These are phyloP conservation scores for Nansenia antarctica DNA, from an alignment of 2,113 vertebrate genomes.

Conservation along the genomic window DNA sequence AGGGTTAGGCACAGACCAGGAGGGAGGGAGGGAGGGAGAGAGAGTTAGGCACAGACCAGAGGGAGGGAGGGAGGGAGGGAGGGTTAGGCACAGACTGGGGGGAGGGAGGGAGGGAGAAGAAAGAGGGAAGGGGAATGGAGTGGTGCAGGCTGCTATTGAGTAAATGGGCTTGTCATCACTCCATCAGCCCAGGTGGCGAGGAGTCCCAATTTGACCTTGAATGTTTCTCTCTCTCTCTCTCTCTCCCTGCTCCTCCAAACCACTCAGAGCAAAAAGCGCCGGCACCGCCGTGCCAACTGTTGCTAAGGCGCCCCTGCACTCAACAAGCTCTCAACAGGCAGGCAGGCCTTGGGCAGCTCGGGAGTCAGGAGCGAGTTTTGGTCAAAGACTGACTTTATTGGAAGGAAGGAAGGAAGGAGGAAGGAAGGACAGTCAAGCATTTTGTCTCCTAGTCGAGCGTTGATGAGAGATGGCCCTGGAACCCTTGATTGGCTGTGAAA, in stretches of 20 bases:
- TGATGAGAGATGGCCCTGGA: neutral
- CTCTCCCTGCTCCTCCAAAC: neutral
- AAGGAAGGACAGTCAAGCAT: neutral
- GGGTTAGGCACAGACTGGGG: neutral
- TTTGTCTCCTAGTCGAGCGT: neutral
- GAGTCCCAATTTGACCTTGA: constrained; percentile 27
- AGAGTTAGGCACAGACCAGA: neutral
- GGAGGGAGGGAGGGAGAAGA: neutral
- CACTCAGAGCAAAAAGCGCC: neutral
- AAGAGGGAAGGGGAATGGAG: constrained; percentile 1
- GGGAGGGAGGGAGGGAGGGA: neutral
- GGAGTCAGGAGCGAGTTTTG: neutral
- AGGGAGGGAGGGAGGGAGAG: neutral
- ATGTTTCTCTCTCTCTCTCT: neutral
- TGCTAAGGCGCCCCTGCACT: constrained; percentile 20
- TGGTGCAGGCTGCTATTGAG: constrained; percentile 33
- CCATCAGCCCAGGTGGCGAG: constrained; percentile 32
- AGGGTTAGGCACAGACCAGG: neutral
- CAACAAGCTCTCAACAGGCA: too few relatives aligned
- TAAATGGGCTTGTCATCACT: constrained; percentile 53
- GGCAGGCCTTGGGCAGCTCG: neutral
- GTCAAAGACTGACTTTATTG: neutral
- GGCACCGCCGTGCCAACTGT: constrained; percentile 27
- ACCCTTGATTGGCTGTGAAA: constrained; percentile 3
- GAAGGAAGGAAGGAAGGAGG: neutral